phyloP scores from a whole-genome alignment of 2,113 vertebrate species.

The Mesoclemmys tuberculata region DNA sequence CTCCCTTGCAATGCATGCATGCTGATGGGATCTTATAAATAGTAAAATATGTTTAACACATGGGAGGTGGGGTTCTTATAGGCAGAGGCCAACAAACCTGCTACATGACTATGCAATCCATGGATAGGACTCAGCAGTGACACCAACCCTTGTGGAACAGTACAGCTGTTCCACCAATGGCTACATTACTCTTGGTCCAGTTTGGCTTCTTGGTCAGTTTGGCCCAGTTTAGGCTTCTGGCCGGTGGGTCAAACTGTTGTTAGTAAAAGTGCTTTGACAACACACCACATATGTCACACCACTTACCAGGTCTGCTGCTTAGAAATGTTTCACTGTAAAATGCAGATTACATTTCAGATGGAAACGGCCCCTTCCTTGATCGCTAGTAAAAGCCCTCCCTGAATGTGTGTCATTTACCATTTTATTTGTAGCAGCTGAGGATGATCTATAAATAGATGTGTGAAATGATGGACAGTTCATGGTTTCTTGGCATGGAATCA shows the following conservation, averaged over 20 bases:
- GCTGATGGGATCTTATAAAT: not conserved
- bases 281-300: conserved; percentile 17
- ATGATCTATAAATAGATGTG: conserved; percentile 83
- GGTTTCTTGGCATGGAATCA: conserved; percentile 78
- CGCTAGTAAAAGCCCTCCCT: conserved; percentile 39
- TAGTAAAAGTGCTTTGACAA: conserved; percentile 29
- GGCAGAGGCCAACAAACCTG: not conserved
- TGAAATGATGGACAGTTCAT: conserved; percentile 69
- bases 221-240: not conserved
- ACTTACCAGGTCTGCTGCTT: conserved; percentile 23
- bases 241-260: not conserved
- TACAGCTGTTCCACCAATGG: not conserved
- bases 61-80: not conserved
- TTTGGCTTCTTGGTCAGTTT: too few species aligned
- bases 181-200: not conserved
- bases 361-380: conserved; percentile 49
- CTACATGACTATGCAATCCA: not conserved
- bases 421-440: conserved; percentile 77
- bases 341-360: conserved; percentile 41
- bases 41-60: not conserved
- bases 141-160: not conserved
- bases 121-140: not conserved
- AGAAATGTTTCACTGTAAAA: not conserved
- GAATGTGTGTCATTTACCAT: conserved; percentile 64
- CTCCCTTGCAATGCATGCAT: not conserved